phyloP scores from a whole-genome alignment of 2,113 vertebrate genomes.

The Nannospalax galili region DNA sequence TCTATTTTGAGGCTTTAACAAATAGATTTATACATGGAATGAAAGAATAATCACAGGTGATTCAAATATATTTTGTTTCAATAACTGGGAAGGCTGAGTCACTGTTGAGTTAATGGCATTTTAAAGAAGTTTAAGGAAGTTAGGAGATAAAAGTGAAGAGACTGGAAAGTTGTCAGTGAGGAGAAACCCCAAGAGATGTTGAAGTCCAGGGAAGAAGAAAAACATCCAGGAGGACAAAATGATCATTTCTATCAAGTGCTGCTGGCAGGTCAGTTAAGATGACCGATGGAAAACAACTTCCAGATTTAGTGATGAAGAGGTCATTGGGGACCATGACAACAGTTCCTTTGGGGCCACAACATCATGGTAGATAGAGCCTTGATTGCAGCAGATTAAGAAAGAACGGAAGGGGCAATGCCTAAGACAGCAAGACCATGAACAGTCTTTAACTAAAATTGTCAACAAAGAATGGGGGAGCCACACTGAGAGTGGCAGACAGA shows the following conservation, averaged over 20 bases:
- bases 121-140: background rate
- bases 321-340: too few species aligned
- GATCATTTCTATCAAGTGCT: background rate
- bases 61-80: background rate
- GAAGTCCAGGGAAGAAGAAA: background rate
- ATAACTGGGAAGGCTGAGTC: background rate
- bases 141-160: background rate
- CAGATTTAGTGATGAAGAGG: background rate
- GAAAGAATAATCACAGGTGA: background rate
- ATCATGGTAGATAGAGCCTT: too few species aligned
- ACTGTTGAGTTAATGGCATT: background rate
- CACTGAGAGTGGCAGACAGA: background rate
- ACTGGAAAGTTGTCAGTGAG: background rate
- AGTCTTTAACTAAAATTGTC: background rate
- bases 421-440: background rate
- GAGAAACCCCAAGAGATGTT: background rate
- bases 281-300: background rate
- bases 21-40: background rate
- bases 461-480: too few species aligned
- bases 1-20: background rate
- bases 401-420: background rate
- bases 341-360: background rate
- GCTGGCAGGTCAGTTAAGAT: background rate
- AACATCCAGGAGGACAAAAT: background rate
- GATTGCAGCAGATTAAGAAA: background rate